Conservation (phyloP, 2,797 vertebrate genomes). For the Antennarius maculatus region DNA sequence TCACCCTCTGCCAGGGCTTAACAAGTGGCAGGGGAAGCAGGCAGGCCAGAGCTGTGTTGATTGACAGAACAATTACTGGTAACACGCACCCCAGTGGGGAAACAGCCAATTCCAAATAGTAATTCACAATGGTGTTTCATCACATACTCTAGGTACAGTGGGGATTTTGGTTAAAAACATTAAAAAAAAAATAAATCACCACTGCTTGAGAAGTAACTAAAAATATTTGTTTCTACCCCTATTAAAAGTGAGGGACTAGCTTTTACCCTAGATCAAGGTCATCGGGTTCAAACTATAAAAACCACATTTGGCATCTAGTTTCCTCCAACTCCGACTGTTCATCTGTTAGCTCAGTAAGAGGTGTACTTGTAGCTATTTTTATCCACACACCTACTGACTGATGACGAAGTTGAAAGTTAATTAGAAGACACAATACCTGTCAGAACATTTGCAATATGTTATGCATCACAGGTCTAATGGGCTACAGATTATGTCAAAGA, state of each 20-base stretch:
- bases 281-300: constrained; percentile 74
- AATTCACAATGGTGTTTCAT: constrained; percentile 83
- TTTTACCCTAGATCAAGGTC: constrained; percentile 82
- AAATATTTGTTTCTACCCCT: constrained; percentile 45
- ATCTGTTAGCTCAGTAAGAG: constrained; percentile 70
- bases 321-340: constrained; percentile 71
- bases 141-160: constrained; percentile 75
- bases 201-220: constrained; percentile 57
- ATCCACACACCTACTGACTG: constrained; percentile 61
- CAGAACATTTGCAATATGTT: constrained; percentile 31
- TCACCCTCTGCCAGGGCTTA: constrained; percentile 70
- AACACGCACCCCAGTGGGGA: constrained; percentile 80
- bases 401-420: constrained; percentile 59
- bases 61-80: constrained; percentile 89
- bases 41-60: constrained; percentile 73
- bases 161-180: constrained; percentile 65
- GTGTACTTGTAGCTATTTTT: constrained; percentile 65
- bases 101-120: constrained; percentile 86
- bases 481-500: constrained; percentile 17
- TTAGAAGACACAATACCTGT: constrained; percentile 59
- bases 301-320: constrained; percentile 75
- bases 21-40: constrained; percentile 78
- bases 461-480: constrained; percentile 33
- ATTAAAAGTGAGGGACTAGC: constrained; percentile 44
- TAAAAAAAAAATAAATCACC: constrained; percentile 61